Evolutionary conservation across 2,888 invertebrate species (phyloP), one percentile per base, ranked within the genome.

Genomic region (Orgyia antiqua): DNA sequence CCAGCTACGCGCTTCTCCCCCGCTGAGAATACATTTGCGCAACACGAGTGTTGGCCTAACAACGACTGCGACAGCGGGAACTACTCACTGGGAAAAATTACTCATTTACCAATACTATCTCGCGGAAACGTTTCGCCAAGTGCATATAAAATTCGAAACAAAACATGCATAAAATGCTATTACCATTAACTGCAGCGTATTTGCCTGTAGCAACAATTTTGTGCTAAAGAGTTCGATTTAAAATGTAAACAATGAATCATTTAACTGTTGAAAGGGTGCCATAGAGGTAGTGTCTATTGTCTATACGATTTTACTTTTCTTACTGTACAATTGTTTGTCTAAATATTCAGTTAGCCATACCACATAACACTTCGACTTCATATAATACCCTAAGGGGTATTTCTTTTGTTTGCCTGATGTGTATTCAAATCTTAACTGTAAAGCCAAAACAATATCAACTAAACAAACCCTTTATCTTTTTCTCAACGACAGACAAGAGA

Each of bases 21-120:
- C 79, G 70, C 68, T 58, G 79, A 82, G 84, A 83, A 82, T 83
- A 86, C 84, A 84, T 84, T 84, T 83, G 83, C 84, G 84, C 83
- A 77, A 79, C 78, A 79, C 74, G 76, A 75, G 80, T 70, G 77
- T 68, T 78, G 76, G 70, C 73, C 79, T 77, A 78, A 80, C 83
- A 80, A 72, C 78, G 71, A 73, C 70, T 77, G 77, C 79, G 78
- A 82, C 79, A 75, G 65, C 69, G 66, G 55, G 57, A 70, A 65
- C 65, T 68, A 64, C 66, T 72, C 67, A 62, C 64, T 69, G 64
- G 61, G 66, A 80, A 82, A 80, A 82, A 82, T 74, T 72, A 80
- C 75, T 77, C 68, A 74, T 79, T 77, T 80, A 65, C 66, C 65
- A 51, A 72, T 69, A 62, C 39, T 42, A 38, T 36, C 38, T 24